Evolutionary conservation across 2,888 invertebrate species (phyloP).

Genomic region (Temnothorax unifasciatus): DNA sequence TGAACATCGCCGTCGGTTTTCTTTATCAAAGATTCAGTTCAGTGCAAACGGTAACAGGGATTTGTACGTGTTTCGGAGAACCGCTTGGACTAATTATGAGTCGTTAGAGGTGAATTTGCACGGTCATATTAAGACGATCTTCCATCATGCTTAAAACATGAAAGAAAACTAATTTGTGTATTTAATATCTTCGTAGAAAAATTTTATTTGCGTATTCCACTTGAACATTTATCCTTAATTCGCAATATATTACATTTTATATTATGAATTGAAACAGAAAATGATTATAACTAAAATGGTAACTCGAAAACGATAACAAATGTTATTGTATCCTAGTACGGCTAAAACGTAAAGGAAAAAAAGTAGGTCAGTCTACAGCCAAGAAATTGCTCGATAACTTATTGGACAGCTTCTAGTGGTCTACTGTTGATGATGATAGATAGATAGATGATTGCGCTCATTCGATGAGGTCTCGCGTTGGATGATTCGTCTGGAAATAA

Average conservation of each 20-base stretch:
- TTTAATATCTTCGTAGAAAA: not conserved
- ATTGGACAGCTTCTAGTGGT: slow-evolving; percentile 13
- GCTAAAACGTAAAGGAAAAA: not conserved
- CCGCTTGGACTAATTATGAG: slow-evolving; percentile 24
- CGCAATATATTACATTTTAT: not conserved
- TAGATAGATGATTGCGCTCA: not conserved
- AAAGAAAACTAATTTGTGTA: not conserved
- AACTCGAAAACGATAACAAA: not conserved
- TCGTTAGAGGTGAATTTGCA: not conserved
- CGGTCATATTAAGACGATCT: not conserved
- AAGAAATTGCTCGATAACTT: slow-evolving; percentile 22
- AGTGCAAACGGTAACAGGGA: not conserved
- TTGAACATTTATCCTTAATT: not conserved
- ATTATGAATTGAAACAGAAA: not conserved
- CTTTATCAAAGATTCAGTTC: slow-evolving; percentile 68
- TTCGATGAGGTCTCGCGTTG: slow-evolving; percentile 15
- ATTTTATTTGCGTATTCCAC: not conserved
- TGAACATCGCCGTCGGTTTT: slow-evolving; percentile 40
- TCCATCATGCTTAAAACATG: not conserved
- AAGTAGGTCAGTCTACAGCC: not conserved
- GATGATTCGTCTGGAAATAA: slow-evolving; percentile 22
- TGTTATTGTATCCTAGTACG: not conserved
- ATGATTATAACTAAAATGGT: not conserved
- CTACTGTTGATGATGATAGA: slow-evolving; percentile 14
- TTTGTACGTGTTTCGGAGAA: slow-evolving; percentile 20